Base-by-base conservation (phyloP, 2,888 invertebrate species). In the Aromia moschata region DNA sequence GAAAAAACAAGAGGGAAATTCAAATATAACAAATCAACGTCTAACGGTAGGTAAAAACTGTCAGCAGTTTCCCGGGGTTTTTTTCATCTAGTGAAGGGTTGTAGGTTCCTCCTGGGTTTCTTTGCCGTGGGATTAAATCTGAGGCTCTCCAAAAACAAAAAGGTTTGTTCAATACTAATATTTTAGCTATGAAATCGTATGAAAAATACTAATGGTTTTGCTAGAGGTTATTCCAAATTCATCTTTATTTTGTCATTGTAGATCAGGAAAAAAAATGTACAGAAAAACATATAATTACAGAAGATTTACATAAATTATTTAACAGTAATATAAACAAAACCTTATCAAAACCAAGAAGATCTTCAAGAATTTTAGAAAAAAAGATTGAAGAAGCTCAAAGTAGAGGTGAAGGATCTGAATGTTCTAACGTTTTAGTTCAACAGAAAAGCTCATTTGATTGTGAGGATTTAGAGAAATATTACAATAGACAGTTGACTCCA, bases 251-350 rank as follows among this genome's bases (percentile, higher is more conserved):
- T 52, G 14, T 25, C n/a, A 11, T 43, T 43, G 15, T 33, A 65
- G 60, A 31, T 14, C 47, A 57, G 49, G 36, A 44, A 25, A 55
- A 47, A 30, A 33, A 14, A 36, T 15, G 55, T 11, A 31, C 37
- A 3, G 43, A 58, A 40, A 55, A 45, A 25, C 54, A 54, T 43
- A 54, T 62, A 10, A 16, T 68, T 33, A 57, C 56, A n/a, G 71
- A 70, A 20, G 64, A 70, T 56, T 43, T 70, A 25, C 64, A 67
- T 14, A 61, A 62, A 4, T 45, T 69, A 30, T 62, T 70, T n/a
- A 45, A 55, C 40, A 47, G 58, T 11, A 58, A 60, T 47, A 15
- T 53, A 15, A 56, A 56, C 14, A 49, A 58, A 5, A 56, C 54
- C 16, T 11, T 20, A 11, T 18, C 5, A 30, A 54, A 52, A 43